A percentile compares a stretch with the other conserved stretches of the same genome.
phyloP scores from a whole-genome alignment of 2,888 invertebrate species.

The Galerucella calmariensis region DNA sequence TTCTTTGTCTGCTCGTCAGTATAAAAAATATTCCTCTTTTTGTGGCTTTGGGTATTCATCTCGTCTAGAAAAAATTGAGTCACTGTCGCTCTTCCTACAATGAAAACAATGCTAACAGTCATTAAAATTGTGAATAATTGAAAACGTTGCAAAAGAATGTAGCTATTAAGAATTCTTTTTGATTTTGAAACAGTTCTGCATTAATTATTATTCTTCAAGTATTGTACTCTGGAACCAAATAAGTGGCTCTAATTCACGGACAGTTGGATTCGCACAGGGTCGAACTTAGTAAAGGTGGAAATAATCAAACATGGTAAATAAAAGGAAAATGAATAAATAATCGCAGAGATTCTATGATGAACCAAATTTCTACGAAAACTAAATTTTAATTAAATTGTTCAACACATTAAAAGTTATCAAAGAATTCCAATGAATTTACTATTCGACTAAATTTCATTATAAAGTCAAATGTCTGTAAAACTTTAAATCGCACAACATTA shows the following conservation, averaged over 20 bases:
- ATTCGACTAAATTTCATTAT: constrained; percentile 27
- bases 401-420: not conserved
- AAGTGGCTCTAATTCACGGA: constrained; percentile 34
- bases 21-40: not conserved
- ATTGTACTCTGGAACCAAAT: constrained; percentile 40
- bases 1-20: constrained; percentile 5
- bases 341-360: too few species aligned
- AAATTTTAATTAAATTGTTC: too few species aligned
- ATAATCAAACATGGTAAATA: too few species aligned
- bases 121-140: constrained; percentile 39
- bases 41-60: constrained; percentile 14
- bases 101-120: constrained; percentile 20
- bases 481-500: constrained; percentile 29
- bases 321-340: too few species aligned
- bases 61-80: constrained; percentile 12
- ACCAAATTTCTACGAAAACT: too few species aligned
- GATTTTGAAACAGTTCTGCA: constrained; percentile 44
- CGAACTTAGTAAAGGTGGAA: not conserved
- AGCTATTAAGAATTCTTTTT: constrained; percentile 55
- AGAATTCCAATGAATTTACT: constrained; percentile 13
- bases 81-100: constrained; percentile 15
- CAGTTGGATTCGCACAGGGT: not conserved
- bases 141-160: constrained; percentile 38
- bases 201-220: constrained; percentile 53
- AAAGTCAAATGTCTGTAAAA: constrained; percentile 29